A percentile compares a stretch with the other conserved stretches of the same genome.
phyloP scores from a whole-genome alignment of 2,888 invertebrate species.

The Tinea semifulvella region DNA sequence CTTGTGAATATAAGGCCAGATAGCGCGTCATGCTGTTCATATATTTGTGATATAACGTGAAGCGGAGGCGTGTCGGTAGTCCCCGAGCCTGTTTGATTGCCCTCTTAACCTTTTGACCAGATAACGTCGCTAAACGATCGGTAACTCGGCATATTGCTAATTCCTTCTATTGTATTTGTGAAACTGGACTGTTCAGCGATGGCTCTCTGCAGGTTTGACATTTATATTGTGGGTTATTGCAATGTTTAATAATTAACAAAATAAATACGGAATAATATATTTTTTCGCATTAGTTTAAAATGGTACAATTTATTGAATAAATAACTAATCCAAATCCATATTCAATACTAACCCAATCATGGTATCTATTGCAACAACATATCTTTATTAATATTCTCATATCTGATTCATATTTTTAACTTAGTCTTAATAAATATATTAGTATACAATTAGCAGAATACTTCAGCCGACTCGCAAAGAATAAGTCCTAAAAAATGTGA shows the following conservation, averaged over 20 bases:
- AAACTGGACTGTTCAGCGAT: constrained; percentile 1
- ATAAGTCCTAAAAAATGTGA: background rate
- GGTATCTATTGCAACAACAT: too few relatives aligned
- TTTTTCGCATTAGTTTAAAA: background rate
- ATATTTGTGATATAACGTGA: constrained; percentile 41
- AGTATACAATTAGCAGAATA: too few relatives aligned
- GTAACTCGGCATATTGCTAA: constrained; percentile 7
- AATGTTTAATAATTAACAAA: background rate
- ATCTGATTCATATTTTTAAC: too few relatives aligned
- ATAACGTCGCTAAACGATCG: constrained; percentile 5
- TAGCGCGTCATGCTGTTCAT: constrained; percentile 6
- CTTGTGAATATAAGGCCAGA: constrained; percentile 56
- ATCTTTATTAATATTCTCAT: too few relatives aligned
- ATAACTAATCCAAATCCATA: too few relatives aligned
- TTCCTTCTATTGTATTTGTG: constrained; percentile 2
- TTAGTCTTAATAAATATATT: too few relatives aligned
- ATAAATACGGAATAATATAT: background rate
- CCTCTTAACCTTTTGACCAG: constrained; percentile 31
- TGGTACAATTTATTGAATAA: background rate
- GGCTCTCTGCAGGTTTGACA: constrained; percentile 14
- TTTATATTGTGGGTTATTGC: background rate
- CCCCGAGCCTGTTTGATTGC: constrained; percentile 21
- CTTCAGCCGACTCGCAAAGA: background rate
- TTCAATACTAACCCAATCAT: too few relatives aligned
- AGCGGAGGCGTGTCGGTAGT: constrained; percentile 44